These are phyloP conservation scores for Seriola quinqueradiata DNA, from an alignment of 2,113 vertebrate genomes.

Conservation along the genomic window DNA sequence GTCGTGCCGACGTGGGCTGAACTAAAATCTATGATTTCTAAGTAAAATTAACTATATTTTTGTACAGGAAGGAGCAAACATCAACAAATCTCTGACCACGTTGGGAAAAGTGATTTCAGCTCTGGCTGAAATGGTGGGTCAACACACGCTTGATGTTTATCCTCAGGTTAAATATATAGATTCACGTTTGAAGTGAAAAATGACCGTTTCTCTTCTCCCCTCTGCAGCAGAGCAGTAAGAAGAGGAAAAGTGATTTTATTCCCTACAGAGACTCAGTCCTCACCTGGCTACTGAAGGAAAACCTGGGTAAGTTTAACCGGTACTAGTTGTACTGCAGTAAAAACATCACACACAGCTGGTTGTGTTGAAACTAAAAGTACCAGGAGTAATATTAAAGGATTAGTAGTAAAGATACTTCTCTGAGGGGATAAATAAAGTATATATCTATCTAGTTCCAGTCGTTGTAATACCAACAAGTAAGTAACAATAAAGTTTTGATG, in stretches of 20 bases:
- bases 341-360: neutral
- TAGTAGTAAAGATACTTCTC: too few relatives aligned
- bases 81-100: constrained; percentile 94
- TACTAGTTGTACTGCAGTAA: neutral
- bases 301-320: constrained; percentile 73
- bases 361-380: too few relatives aligned
- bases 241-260: constrained; percentile 90
- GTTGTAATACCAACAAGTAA: neutral
- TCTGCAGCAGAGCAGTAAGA: constrained; percentile 89
- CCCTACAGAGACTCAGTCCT: constrained; percentile 93
- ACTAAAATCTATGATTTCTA: neutral
- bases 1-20: neutral
- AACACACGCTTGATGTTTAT: neutral
- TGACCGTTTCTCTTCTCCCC: neutral
- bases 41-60: neutral
- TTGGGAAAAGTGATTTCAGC: constrained; percentile 93
- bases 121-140: constrained; percentile 89
- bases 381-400: too few relatives aligned
- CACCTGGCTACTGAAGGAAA: constrained; percentile 88
- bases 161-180: neutral
- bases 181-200: too few relatives aligned
- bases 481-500: neutral
- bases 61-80: constrained; percentile 91
- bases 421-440: too few relatives aligned
- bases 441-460: too few relatives aligned